Evolutionary conservation across 2,888 invertebrate species (phyloP).

Genomic region (Amphiduros pacificus): DNA sequence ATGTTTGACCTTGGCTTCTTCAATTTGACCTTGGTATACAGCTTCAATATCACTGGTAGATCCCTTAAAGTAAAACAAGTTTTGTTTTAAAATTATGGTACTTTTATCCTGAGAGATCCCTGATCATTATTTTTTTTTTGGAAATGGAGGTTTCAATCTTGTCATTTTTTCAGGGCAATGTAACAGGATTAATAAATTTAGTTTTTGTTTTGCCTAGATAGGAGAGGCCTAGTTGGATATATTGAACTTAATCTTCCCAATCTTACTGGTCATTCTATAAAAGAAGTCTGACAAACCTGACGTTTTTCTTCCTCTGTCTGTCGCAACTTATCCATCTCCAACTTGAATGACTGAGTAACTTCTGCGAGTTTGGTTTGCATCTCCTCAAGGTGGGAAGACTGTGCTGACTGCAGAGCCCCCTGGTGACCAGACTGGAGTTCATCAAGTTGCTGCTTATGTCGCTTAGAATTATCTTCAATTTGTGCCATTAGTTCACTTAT

Average conservation of each 20-base stretch:
- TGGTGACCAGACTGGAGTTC: conserved; percentile 63
- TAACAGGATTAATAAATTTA: too few species aligned
- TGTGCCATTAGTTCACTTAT: conserved; percentile 15
- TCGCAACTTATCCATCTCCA: conserved; percentile 15
- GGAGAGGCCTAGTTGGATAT: too few species aligned
- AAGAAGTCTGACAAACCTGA: not conserved
- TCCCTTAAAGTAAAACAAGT: too few species aligned
- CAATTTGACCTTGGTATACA: conserved; percentile 38
- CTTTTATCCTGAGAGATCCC: too few species aligned
- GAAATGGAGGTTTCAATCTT: too few species aligned
- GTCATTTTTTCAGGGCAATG: too few species aligned
- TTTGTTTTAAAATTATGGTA: too few species aligned
- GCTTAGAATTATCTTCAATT: conserved; percentile 23
- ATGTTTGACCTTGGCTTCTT: too few species aligned
- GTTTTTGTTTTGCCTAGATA: too few species aligned
- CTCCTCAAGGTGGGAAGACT: not conserved
- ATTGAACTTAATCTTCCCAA: too few species aligned
- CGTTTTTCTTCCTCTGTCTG: not conserved
- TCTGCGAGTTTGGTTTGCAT: conserved; percentile 26
- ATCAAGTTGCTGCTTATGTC: conserved; percentile 18
- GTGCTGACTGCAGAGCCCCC: too few species aligned
- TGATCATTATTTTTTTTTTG: too few species aligned
- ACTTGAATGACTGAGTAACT: conserved; percentile 35
- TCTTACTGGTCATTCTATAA: not conserved
- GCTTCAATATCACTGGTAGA: conserved; percentile 39